A percentile compares a stretch with the other conserved stretches of the same genome.
These are phyloP conservation scores for Philopotamus ludificatus DNA, from an alignment of 1,140 invertebrate genomes.

Conservation along the genomic window DNA sequence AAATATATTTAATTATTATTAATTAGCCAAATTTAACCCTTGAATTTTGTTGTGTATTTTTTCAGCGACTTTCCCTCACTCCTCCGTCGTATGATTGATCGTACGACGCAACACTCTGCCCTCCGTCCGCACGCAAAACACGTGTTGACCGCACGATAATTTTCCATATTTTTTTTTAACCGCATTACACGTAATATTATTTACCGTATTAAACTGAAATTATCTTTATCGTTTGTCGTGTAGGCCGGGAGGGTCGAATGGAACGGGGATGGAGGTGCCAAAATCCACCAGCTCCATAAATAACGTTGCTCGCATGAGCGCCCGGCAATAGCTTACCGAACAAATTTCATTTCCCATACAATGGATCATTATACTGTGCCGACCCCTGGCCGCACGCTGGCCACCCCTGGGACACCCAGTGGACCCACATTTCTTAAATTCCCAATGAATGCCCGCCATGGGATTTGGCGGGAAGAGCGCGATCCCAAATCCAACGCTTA, in stretches of 20 bases:
- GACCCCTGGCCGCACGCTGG: slow-evolving; percentile 17
- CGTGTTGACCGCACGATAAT: background rate
- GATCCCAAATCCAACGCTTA: too few species aligned
- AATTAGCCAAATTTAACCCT: slow-evolving; percentile 18
- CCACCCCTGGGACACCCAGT: slow-evolving; percentile 14
- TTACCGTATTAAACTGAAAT: background rate
- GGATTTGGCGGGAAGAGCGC: too few species aligned
- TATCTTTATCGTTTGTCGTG: background rate
- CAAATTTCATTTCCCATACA: slow-evolving; percentile 40
- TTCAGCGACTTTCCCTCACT: too few species aligned
- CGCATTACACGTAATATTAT: background rate
- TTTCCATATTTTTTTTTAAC: background rate
- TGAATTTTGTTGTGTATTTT: too few species aligned
- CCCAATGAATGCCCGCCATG: background rate
- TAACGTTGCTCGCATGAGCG: slow-evolving; percentile 34
- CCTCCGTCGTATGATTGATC: too few species aligned
- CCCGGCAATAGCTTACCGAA: slow-evolving; percentile 36
- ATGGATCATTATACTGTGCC: slow-evolving; percentile 37
- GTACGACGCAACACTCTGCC: too few species aligned
- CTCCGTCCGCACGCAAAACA: too few species aligned
- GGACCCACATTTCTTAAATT: background rate
- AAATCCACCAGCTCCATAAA: slow-evolving; percentile 29
- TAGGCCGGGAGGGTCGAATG: background rate
- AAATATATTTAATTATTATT: background rate
- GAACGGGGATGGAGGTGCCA: background rate